Percentiles rank a stretch among this genome's conserved stretches.
Evolutionary conservation across 2,113 vertebrate species (phyloP).

Genomic region (Xenus cinereus): DNA sequence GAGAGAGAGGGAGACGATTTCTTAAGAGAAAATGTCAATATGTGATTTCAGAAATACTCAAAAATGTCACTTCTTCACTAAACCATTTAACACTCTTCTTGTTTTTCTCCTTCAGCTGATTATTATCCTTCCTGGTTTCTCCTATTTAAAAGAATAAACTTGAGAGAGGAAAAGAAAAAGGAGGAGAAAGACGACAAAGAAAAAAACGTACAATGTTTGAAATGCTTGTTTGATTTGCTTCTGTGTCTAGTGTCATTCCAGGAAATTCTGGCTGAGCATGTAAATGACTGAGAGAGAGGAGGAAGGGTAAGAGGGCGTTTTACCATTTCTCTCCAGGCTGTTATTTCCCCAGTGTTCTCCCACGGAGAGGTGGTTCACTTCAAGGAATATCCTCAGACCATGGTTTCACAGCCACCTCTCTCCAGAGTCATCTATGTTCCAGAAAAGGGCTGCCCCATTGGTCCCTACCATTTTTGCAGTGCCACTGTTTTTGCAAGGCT

Average conservation of each 20-base stretch:
- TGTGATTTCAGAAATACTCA: background rate
- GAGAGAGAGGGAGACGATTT: background rate
- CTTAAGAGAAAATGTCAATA: background rate
- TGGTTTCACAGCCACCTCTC: background rate
- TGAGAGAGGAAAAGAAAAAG: background rate
- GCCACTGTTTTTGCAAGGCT: background rate
- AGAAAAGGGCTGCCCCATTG: fast-evolving
- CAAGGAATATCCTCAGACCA: fast-evolving
- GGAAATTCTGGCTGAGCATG: background rate
- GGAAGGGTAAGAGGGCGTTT: background rate
- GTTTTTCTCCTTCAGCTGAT: background rate
- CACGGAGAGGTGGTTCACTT: background rate
- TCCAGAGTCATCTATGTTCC: background rate
- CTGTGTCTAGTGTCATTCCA: background rate
- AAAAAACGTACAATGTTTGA: background rate
- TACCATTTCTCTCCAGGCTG: background rate
- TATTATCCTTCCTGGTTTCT: background rate
- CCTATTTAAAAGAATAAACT: background rate
- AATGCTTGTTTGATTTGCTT: background rate
- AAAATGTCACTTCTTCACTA: background rate
- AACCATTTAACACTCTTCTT: background rate
- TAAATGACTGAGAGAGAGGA: background rate
- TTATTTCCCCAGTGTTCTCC: background rate
- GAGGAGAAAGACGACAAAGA: background rate
- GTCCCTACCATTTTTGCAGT: background rate